Base-by-base conservation (phyloP, 2,113 vertebrate species). In the Pogonocichla stellata region DNA sequence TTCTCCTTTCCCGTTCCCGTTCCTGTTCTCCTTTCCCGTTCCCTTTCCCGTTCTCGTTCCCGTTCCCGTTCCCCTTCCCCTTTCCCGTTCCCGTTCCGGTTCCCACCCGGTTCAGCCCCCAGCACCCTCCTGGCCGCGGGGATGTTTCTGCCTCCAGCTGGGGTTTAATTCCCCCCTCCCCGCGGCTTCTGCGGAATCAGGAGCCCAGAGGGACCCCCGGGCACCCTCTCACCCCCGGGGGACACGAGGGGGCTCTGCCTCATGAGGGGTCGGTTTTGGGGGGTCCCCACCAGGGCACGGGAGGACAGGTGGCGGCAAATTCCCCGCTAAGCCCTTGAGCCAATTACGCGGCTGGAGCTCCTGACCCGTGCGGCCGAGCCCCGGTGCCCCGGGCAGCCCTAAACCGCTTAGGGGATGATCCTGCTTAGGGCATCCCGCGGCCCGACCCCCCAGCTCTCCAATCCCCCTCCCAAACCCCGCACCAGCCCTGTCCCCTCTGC, bases 351-450 rank as follows among this genome's bases (percentile, higher is more conserved):
- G 2, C 31, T 1, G 18, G 29, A 56, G 93, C 62, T 7, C 70
- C 20, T 3, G 60, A 38, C 48, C 78, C 10, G 12, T 5, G 43
- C 26, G 14, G 65, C 18, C 16, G 9, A 85, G 69, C 36, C 58
- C 9, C 70, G 7, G 19, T 64, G 84, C 40, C 72, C 80, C 4
- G 31, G 56, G 70, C 29, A 15, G 61, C 42, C 38, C 7, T 90
- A 93, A 94, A 79, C 61, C 61, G 87, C 20, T 81, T 85, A 70
- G 15, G 74, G 65, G 90, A 93, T 94, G 61, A 96, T 91, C 90
- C 90, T 26, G 71, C 84, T 93, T 66, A 87, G 17, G 69, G 67
- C 14, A 4, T 34, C 58, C 69, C 43, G 1, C 5, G 1, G 50
- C 28, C 19, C 38, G 17, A 2, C 2, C 33, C 34, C 25, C 31